Conservation (phyloP, 2,888 invertebrate species). For the Emmelina monodactyla region DNA sequence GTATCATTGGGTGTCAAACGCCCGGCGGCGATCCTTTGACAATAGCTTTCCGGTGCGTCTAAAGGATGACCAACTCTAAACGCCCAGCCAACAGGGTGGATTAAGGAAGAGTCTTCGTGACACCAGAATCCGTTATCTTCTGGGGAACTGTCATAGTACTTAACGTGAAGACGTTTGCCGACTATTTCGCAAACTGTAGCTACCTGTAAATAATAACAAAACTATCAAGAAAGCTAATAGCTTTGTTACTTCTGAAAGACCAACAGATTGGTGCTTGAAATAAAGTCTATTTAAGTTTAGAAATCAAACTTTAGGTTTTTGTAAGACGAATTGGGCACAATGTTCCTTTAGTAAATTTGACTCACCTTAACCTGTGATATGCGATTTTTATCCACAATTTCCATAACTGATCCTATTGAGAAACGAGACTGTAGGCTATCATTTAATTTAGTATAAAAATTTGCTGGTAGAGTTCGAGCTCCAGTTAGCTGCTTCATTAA, state of each 20-base stretch:
- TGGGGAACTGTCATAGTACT: slow-evolving; percentile 83
- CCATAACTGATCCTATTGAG: slow-evolving; percentile 82
- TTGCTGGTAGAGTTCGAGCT: slow-evolving; percentile 92
- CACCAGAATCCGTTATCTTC: slow-evolving; percentile 95
- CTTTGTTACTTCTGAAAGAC: too few relatives aligned
- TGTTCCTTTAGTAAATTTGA: too few relatives aligned
- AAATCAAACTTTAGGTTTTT: too few relatives aligned
- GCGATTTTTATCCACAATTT: slow-evolving; percentile 95
- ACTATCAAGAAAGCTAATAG: too few relatives aligned
- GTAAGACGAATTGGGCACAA: too few relatives aligned
- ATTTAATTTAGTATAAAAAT: slow-evolving; percentile 88
- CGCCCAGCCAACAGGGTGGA: slow-evolving; percentile 98
- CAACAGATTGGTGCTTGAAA: too few relatives aligned
- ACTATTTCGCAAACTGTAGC: slow-evolving; percentile 90
- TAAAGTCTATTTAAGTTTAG: too few relatives aligned
- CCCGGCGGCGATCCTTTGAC: slow-evolving; percentile 76
- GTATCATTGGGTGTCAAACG: slow-evolving; percentile 80
- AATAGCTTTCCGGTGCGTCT: slow-evolving; percentile 82
- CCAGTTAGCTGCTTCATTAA: slow-evolving; percentile 91
- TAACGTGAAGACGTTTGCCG: slow-evolving; percentile 90
- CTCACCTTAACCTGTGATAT: slow-evolving; percentile 84
- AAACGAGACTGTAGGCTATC: slow-evolving; percentile 86
- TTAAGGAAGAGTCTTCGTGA: slow-evolving; percentile 92
- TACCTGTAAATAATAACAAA: slow-evolving; percentile 61
- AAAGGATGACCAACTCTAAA: slow-evolving; percentile 87